Evolutionary conservation across 2,888 invertebrate genomes (phyloP).

Genomic region (Caenorhabditis sp.): DNA sequence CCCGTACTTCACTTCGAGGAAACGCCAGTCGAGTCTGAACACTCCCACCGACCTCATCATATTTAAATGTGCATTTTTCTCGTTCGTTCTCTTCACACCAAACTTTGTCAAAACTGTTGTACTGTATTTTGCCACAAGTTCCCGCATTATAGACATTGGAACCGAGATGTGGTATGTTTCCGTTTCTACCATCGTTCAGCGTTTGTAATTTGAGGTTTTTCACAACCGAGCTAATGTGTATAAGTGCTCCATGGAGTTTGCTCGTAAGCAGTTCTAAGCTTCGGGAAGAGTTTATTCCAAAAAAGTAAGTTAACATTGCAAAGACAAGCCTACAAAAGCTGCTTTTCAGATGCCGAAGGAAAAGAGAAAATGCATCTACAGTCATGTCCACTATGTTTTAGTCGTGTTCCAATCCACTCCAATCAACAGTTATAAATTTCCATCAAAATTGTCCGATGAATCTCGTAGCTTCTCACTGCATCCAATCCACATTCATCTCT

Average conservation of each 20-base stretch:
- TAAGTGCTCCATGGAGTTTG: conserved; percentile 53
- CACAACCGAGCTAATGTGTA: conserved; percentile 58
- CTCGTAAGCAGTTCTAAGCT: conserved; percentile 29
- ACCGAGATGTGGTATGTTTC: conserved; percentile 42
- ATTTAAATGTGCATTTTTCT: conserved; percentile 56
- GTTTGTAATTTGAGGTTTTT: background rate
- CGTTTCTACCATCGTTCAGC: too few relatives aligned
- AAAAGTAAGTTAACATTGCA: conserved; percentile 3
- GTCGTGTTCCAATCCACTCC: background rate
- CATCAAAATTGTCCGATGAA: background rate
- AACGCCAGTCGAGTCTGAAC: background rate
- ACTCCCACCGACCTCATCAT: conserved; percentile 44
- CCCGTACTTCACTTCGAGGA: background rate
- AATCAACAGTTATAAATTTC: conserved; percentile 15
- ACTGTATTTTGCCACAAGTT: conserved; percentile 24
- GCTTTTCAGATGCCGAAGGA: background rate
- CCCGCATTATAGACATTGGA: conserved; percentile 24
- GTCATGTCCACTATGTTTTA: conserved; percentile 12
- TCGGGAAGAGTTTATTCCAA: conserved; percentile 25
- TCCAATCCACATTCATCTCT: background rate
- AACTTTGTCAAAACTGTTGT: conserved; percentile 47
- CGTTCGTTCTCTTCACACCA: conserved; percentile 53
- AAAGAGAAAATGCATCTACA: conserved; percentile 8
- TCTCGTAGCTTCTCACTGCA: background rate
- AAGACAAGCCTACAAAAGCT: too few relatives aligned